Evolutionary conservation across 1,140 invertebrate genomes (phyloP).

Genomic region (Meloidogyne floridensis): DNA sequence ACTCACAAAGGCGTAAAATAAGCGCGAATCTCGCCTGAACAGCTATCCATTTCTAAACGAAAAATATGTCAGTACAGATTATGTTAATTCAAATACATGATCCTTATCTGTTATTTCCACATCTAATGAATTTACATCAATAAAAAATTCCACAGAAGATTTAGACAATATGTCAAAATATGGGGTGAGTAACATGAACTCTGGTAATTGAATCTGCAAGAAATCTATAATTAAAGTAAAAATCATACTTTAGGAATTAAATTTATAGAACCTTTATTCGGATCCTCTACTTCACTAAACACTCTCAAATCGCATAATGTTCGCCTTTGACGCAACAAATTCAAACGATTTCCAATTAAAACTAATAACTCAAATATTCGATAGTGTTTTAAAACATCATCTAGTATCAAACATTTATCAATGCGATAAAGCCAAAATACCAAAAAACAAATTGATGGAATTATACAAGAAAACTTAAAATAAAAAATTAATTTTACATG

Average conservation of each 20-base stretch:
- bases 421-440: neutral
- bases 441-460: conserved; percentile 29
- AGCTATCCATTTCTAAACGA: conserved; percentile 21
- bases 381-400: neutral
- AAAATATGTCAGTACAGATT: neutral
- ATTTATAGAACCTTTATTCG: neutral
- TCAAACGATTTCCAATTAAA: conserved; percentile 16
- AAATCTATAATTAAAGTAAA: neutral
- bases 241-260: neutral
- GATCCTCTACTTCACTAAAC: neutral
- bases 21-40: conserved; percentile 27
- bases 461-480: conserved; percentile 28
- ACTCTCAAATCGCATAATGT: neutral
- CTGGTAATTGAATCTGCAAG: neutral
- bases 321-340: conserved; percentile 12
- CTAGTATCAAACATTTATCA: neutral
- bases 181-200: neutral
- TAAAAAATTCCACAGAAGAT: neutral
- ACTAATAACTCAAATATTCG: conserved; percentile 24
- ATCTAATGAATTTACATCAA: neutral
- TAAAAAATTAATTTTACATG: neutral
- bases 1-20: conserved; percentile 5
- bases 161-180: neutral
- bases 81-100: neutral
- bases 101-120: neutral